Evolutionary conservation across 2,113 vertebrate species (phyloP).

Genomic region (Dipodomys spectabilis): DNA sequence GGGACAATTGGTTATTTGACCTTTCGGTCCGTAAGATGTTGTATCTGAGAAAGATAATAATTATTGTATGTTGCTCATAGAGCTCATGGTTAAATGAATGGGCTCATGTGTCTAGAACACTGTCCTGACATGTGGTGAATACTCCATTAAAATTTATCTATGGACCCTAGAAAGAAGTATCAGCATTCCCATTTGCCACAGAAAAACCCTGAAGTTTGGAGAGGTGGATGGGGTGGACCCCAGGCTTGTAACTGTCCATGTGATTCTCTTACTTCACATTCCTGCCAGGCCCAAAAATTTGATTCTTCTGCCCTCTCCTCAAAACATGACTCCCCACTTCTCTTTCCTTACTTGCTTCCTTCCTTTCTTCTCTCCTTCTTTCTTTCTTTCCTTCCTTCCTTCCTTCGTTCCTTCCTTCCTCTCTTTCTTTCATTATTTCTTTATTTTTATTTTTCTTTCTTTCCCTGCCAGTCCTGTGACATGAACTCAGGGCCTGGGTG

Average conservation of each 20-base stretch:
- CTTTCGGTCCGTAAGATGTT: background rate
- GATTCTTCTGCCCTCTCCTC: background rate
- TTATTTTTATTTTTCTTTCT: too few species aligned
- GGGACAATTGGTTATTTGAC: background rate
- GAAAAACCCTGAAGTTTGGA: background rate
- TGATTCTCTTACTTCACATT: accelerated
- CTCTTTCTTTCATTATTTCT: too few species aligned
- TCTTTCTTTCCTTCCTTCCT: background rate
- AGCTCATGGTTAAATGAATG: background rate
- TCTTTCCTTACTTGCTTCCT: background rate
- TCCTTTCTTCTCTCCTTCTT: too few species aligned
- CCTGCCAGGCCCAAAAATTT: background rate
- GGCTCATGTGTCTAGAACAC: background rate
- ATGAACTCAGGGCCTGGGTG: too few species aligned
- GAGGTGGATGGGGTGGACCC: background rate
- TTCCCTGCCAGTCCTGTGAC: too few species aligned
- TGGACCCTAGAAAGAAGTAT: background rate
- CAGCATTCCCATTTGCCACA: background rate
- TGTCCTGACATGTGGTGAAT: background rate
- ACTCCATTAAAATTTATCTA: background rate
- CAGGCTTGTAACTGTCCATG: too few species aligned
- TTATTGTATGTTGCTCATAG: background rate
- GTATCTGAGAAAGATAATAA: background rate
- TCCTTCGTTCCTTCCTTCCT: too few species aligned
- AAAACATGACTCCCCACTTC: background rate